Evolutionary conservation across 35 echinoderm and acorn worm genomes (phyloP), one percentile per base, ranked within the genome.

Genomic region (Lytechinus variegatus): DNA sequence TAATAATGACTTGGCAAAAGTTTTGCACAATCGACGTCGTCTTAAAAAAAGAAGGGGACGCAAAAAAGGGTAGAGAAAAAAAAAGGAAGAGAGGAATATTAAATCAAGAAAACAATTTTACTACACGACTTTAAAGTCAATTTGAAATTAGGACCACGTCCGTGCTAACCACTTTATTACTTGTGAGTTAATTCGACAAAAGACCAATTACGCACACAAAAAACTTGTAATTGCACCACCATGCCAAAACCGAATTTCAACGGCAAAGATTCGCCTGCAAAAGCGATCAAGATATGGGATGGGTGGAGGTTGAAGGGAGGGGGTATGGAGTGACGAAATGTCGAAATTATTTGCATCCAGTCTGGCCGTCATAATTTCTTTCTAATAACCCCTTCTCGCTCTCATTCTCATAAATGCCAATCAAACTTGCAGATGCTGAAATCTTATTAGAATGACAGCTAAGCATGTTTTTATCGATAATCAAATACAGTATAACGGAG

Each of bases 201-300:
- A 52, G 88, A 90, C 24, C 10, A 90, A 90, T 90, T 90, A 90
- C 33, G n/a, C 88, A 54, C 88, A 90, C 88, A 90, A 44, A 90
- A 44, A 90, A 58, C 19, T 24, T 24, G 2, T 79, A 79, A 79
- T 44, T 33, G 88, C n/a, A 90, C 9, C 88, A 90, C 28, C 66
- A 79, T n/a, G 5, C 66, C 66, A 21, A 90, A 88, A 90, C 29
- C 9, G 88, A 90, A 52, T 90, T 90, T 90, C 88, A 90, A 52
- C 88, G 88, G 52, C 29, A 44, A 13, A 19, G 88, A 90, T 90
- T 54, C 6, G 88, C 1, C 88, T 90, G 88, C 52, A 51, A 12
- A 90, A 90, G 52, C 88, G 28, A 90, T 90, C 13, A 90, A 44
- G 28, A 33, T 27, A 21, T 52, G 27, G 88, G 88, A 33, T 12